Percentiles rank a stretch among this genome's conserved stretches.
These are phyloP conservation scores for Indicator maculatus DNA, from an alignment of 2,113 vertebrate species.

Conservation along the genomic window DNA sequence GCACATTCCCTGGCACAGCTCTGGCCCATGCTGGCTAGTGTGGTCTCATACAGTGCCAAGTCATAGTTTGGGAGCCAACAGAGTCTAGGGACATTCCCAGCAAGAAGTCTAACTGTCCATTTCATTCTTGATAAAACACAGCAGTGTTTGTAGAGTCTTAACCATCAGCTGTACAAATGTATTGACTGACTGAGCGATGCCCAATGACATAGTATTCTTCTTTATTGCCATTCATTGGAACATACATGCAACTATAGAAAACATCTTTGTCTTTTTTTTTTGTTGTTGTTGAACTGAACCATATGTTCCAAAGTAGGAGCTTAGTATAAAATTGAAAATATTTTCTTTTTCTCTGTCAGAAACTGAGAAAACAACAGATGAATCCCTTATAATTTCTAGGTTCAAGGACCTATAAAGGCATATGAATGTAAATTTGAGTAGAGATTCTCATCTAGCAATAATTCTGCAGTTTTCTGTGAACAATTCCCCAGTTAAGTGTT, in stretches of 20 bases:
- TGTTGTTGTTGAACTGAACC: background rate
- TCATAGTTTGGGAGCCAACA: background rate
- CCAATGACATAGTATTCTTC: rapidly evolving
- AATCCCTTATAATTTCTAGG: background rate
- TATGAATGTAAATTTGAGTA: background rate
- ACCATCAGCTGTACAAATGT: rapidly evolving
- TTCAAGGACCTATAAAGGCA: background rate
- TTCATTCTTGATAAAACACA: background rate
- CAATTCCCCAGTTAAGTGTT: background rate
- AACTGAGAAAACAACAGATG: background rate
- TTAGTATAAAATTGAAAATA: background rate
- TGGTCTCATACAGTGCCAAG: background rate
- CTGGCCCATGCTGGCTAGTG: background rate
- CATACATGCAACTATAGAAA: background rate
- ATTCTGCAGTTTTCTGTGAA: background rate
- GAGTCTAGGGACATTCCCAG: background rate
- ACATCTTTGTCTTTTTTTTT: background rate
- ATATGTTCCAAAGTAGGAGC: background rate
- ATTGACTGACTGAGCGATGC: background rate
- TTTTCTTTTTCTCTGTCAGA: background rate
- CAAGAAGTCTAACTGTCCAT: background rate
- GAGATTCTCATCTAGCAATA: background rate
- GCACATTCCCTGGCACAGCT: background rate
- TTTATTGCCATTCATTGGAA: background rate
- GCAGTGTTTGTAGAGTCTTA: background rate